A percentile compares a stretch with the other conserved stretches of the same genome.
Conservation (phyloP, 2,797 vertebrate species). For the Phaenicophaeus curvirostris region DNA sequence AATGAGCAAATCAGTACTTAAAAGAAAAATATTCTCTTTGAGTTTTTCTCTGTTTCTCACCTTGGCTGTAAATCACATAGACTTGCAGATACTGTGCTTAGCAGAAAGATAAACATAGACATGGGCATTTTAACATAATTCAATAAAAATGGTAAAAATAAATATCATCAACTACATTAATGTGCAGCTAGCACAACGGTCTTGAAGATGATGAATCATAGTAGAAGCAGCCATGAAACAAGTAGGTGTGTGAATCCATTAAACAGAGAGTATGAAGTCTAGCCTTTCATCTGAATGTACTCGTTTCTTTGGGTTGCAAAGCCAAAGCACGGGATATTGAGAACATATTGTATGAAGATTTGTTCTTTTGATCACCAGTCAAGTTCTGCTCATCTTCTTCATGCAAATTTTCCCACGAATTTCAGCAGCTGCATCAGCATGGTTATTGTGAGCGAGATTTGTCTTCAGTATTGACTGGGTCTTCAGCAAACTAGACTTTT, state of each 20-base stretch:
- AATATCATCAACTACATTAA: not conserved
- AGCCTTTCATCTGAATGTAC: not conserved
- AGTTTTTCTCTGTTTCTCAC: not conserved
- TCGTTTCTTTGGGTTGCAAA: not conserved
- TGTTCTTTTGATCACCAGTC: not conserved
- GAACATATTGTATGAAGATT: not conserved
- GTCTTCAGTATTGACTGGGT: not conserved
- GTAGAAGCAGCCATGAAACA: not conserved
- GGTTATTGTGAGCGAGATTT: not conserved
- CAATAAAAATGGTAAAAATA: not conserved
- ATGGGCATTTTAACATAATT: not conserved
- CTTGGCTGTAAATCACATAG: not conserved
- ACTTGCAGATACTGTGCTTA: not conserved
- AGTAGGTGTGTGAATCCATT: not conserved
- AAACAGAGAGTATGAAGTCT: not conserved
- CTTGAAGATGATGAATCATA: not conserved
- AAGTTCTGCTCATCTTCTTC: not conserved
- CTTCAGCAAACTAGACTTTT: slow-evolving; percentile 59
- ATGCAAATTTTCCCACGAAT: not conserved
- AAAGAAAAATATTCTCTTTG: slow-evolving; percentile 22
- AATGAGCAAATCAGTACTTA: slow-evolving; percentile 2
- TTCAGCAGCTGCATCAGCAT: not conserved
- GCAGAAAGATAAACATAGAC: not conserved
- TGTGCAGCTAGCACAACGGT: not conserved
- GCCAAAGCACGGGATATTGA: not conserved